A percentile compares a stretch with the other conserved stretches of the same genome.
Evolutionary conservation across 2,888 invertebrate species (phyloP).

Genomic region (Pachycephus smyrnensis): DNA sequence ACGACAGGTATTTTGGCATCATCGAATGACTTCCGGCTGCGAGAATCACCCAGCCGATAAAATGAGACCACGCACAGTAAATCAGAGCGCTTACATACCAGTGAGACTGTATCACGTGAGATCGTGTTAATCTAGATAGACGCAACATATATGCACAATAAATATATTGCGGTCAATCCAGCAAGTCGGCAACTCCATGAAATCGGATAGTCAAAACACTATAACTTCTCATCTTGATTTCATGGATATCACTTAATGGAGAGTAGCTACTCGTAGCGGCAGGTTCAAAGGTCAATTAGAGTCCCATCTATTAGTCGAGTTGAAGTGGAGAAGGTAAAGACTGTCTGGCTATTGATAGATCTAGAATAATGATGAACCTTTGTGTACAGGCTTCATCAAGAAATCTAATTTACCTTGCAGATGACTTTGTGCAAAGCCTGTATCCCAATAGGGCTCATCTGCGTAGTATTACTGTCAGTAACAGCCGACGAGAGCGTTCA

Average conservation of each 20-base stretch:
- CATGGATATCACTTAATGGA: neutral
- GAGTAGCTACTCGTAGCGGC: neutral
- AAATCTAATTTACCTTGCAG: conserved; percentile 8
- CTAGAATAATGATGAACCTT: neutral
- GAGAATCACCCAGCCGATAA: neutral
- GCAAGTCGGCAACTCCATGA: neutral
- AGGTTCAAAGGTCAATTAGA: neutral
- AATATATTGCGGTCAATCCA: neutral
- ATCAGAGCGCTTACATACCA: neutral
- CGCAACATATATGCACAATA: neutral
- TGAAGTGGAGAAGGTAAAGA: neutral
- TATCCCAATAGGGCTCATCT: conserved; percentile 1
- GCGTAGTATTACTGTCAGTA: conserved; percentile 17
- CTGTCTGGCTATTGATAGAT: neutral
- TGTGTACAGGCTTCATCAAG: neutral
- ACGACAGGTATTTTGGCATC: neutral
- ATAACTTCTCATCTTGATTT: neutral
- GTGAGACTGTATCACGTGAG: neutral
- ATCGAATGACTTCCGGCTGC: neutral
- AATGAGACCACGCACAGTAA: neutral
- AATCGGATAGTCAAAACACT: neutral
- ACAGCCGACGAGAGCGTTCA: conserved; percentile 64
- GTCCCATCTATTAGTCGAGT: neutral
- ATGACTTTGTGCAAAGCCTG: conserved; percentile 9
- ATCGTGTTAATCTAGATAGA: neutral